These are phyloP conservation scores for Anas bernieri DNA, from an alignment of 2,797 vertebrate species.

Conservation along the genomic window DNA sequence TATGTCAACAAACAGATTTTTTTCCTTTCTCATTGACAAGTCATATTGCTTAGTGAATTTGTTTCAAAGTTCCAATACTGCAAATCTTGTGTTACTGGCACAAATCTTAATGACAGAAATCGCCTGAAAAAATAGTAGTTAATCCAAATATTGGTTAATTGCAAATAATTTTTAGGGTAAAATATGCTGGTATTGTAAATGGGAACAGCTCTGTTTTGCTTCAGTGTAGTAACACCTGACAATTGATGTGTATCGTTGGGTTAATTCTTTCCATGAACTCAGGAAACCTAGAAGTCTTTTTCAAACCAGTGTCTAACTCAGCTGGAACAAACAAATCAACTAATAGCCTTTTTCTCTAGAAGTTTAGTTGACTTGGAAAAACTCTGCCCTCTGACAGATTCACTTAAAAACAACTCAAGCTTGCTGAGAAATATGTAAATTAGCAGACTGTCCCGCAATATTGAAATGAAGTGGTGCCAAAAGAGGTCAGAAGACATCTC, in stretches of 20 bases:
- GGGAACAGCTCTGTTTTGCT: background rate
- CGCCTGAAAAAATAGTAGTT: background rate
- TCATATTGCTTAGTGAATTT: background rate
- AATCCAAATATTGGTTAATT: background rate
- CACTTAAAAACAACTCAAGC: background rate
- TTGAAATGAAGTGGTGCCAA: background rate
- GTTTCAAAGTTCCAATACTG: background rate
- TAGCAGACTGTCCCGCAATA: background rate
- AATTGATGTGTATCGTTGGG: background rate
- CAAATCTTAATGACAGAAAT: background rate
- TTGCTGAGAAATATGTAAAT: background rate
- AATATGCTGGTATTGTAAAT: background rate
- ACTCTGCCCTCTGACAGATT: background rate
- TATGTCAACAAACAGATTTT: background rate
- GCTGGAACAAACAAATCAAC: background rate
- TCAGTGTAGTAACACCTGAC: background rate
- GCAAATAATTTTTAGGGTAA: background rate
- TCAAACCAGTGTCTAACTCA: background rate
- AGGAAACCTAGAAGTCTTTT: background rate
- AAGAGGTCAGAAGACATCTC: background rate
- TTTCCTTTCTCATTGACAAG: background rate
- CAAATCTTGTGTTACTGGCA: background rate
- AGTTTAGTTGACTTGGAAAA: background rate
- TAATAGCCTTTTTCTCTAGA: background rate
- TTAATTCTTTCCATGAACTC: background rate